A percentile compares a stretch with the other conserved stretches of the same genome.
Conservation (phyloP, 2,888 invertebrate genomes). For the Alentia gelatinosa region DNA sequence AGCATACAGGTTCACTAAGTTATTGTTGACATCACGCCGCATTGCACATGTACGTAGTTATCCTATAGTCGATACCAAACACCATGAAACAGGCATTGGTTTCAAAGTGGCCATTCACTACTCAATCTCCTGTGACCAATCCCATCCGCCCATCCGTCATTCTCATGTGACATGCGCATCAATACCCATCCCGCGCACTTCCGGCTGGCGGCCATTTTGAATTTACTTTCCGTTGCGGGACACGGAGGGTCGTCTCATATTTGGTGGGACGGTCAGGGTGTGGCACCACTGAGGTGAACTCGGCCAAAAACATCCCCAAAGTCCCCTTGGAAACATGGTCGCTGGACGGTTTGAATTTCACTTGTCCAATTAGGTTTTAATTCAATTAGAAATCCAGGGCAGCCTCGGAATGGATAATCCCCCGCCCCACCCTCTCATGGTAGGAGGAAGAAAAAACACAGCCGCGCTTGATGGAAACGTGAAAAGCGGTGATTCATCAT, state of each 20-base stretch:
- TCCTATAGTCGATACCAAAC: too few species aligned
- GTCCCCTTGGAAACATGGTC: background rate
- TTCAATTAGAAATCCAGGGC: slow-evolving; percentile 52
- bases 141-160: background rate
- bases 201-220: slow-evolving; percentile 28
- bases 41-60: too few species aligned
- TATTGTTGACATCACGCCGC: too few species aligned
- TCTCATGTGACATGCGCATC: slow-evolving; percentile 34
- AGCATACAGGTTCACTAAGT: too few species aligned
- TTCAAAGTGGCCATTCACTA: background rate
- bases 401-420: slow-evolving; percentile 36
- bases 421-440: background rate
- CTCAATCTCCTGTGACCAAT: background rate
- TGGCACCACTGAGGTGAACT: background rate
- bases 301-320: background rate
- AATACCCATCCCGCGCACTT: background rate
- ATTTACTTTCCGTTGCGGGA: background rate
- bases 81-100: background rate
- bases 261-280: background rate
- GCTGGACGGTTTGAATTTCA: slow-evolving; percentile 16
- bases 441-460: background rate
- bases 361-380: slow-evolving; percentile 35
- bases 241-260: background rate
- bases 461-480: slow-evolving; percentile 14
- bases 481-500: slow-evolving; percentile 49